Conservation (phyloP, 2,113 vertebrate genomes). For the Boulengeromyrus knoepffleri region DNA sequence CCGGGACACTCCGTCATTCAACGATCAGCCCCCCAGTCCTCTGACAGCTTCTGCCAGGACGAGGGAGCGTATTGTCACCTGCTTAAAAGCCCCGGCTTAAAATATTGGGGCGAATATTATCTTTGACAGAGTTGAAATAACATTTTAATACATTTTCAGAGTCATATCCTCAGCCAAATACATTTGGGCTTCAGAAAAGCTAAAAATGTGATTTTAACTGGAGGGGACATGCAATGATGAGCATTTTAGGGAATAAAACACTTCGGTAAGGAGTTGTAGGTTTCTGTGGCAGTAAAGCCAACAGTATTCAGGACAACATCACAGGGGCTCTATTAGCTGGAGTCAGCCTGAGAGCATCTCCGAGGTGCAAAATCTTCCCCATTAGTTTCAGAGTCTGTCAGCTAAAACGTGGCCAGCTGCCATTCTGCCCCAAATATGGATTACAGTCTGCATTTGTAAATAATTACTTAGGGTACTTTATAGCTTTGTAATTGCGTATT, state of each 20-base stretch:
- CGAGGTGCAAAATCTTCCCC: no score
- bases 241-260: not conserved
- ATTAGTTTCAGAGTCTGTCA: not conserved
- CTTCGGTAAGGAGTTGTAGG: not conserved
- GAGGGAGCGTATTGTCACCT: not conserved
- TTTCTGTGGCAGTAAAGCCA: not conserved
- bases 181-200: not conserved
- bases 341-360: not conserved
- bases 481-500: constrained; percentile 10
- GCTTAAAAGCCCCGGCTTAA: not conserved
- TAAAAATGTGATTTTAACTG: constrained; percentile 10
- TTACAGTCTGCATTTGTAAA: not conserved
- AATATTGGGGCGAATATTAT: not conserved
- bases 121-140: constrained; percentile 1
- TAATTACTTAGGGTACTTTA: constrained; percentile 4
- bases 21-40: not conserved
- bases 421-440: not conserved
- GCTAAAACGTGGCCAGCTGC: not conserved
- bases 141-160: not conserved
- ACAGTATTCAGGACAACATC: not conserved
- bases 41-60: not conserved
- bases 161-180: not conserved
- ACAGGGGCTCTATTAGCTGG: not conserved
- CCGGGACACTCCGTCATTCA: not conserved
- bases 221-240: not conserved